Evolutionary conservation across 2,797 vertebrate species (phyloP), one percentile per base, ranked within the genome.

Genomic region (Danio albolineatus): DNA sequence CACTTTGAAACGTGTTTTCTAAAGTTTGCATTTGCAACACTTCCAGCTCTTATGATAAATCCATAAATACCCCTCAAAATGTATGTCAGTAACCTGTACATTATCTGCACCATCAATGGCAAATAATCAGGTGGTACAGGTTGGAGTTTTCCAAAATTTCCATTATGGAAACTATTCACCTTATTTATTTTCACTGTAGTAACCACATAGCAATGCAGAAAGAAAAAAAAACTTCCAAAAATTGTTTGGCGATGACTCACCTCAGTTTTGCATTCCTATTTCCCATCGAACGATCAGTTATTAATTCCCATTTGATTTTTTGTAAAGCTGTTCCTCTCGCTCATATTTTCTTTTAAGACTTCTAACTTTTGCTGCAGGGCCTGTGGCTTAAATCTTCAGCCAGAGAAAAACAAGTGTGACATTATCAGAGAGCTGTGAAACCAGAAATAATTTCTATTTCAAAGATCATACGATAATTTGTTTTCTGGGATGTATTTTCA

Each of bases 351-450:
- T 60, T 10, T 39, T 9, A 62, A 59, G 19, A 16, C 19, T 76
- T 60, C 17, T 4, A 78, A 65, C 41, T 62, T 59, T 46, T 14
- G 21, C 19, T 66, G 46, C 36, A 44, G 46, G 41, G 8, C 51
- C 60, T 54, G 80, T 65, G 51, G 49, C 84, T 85, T 60, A 49
- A 64, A 76, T 78, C n/a, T n/a, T 67, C 78, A 69, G 70, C 79
- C 83, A 69, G 46, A 65, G 56, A 78, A 82, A 78, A 86, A 65
- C 49, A 16, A 74, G 57, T 14, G 65, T 83, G 76, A 86, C 78
- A 70, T 85, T 82, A 17, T 79, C 7, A 46, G 49, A 74, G 43
- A 66, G 54, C 79, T 65, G 56, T 85, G 76, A 85, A 82, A 85
- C 54, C 76, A 76, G 13, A 7, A 16, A 13, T 67, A 5, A 36